These are phyloP conservation scores for Drosophila sproati DNA, from an alignment of 1,140 invertebrate species.

Conservation along the genomic window DNA sequence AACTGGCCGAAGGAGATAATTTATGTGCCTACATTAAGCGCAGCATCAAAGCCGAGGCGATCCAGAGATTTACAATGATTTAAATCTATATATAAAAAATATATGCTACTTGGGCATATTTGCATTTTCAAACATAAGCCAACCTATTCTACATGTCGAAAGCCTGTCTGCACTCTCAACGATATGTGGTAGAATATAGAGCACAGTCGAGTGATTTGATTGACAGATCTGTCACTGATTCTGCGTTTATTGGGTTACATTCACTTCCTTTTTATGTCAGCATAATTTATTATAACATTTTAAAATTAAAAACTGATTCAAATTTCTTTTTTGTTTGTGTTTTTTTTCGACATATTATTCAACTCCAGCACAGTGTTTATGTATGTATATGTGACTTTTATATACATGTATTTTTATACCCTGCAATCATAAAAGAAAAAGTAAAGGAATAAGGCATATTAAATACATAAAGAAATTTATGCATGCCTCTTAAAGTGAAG, in stretches of 20 bases:
- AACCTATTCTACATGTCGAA: too few relatives aligned
- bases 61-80: too few relatives aligned
- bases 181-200: background rate
- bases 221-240: conserved; percentile 1
- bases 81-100: too few relatives aligned
- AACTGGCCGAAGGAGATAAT: too few relatives aligned
- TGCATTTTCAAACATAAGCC: too few relatives aligned
- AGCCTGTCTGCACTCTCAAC: background rate
- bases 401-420: background rate
- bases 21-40: too few relatives aligned
- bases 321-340: background rate
- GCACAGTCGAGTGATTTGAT: background rate
- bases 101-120: too few relatives aligned
- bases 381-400: background rate
- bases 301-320: conserved; percentile 3
- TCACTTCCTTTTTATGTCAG: background rate
- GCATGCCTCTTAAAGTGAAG: too few relatives aligned
- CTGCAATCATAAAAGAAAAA: background rate
- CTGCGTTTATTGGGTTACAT: background rate
- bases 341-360: background rate
- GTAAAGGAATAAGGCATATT: too few relatives aligned
- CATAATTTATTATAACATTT: background rate
- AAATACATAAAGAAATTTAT: too few relatives aligned
- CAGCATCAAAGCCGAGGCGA: too few relatives aligned
- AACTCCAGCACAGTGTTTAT: conserved; percentile 4